Conservation (phyloP, 2,888 invertebrate species). For the Hydropsyche betteni region DNA sequence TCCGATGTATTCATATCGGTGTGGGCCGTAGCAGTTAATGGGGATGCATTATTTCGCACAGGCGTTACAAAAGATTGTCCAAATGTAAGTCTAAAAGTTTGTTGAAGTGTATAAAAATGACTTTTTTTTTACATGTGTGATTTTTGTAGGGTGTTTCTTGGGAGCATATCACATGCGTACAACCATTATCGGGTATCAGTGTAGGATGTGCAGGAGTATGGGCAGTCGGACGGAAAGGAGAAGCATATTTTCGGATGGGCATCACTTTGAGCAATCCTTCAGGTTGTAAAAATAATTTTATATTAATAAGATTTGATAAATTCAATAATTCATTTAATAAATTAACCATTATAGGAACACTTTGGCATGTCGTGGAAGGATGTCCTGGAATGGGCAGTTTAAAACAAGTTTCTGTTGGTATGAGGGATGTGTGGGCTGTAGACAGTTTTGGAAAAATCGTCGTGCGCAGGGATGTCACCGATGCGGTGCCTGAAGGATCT, state of each 20-base stretch:
- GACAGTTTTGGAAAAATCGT: constrained; percentile 78
- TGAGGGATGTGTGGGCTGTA: constrained; percentile 81
- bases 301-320: constrained; percentile 31
- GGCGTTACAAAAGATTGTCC: constrained; percentile 80
- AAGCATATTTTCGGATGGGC: constrained; percentile 82
- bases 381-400: constrained; percentile 72
- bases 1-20: constrained; percentile 67
- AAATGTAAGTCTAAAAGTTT: constrained; percentile 65
- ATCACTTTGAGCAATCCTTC: constrained; percentile 73
- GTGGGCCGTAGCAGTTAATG: constrained; percentile 88
- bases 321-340: neutral
- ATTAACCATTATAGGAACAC: constrained; percentile 61
- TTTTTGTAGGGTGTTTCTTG: constrained; percentile 73
- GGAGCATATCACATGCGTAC: constrained; percentile 85
- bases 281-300: constrained; percentile 56
- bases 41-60: constrained; percentile 84
- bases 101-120: constrained; percentile 50
- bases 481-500: constrained; percentile 82
- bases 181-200: constrained; percentile 79
- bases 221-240: constrained; percentile 88
- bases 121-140: constrained; percentile 33
- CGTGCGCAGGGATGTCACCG: constrained; percentile 80
- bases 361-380: constrained; percentile 84
- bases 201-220: constrained; percentile 78
- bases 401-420: constrained; percentile 79